A percentile compares a stretch with the other conserved stretches of the same genome.
These are phyloP conservation scores for Orchestes rusci DNA, from an alignment of 2,888 invertebrate species.

Conservation along the genomic window DNA sequence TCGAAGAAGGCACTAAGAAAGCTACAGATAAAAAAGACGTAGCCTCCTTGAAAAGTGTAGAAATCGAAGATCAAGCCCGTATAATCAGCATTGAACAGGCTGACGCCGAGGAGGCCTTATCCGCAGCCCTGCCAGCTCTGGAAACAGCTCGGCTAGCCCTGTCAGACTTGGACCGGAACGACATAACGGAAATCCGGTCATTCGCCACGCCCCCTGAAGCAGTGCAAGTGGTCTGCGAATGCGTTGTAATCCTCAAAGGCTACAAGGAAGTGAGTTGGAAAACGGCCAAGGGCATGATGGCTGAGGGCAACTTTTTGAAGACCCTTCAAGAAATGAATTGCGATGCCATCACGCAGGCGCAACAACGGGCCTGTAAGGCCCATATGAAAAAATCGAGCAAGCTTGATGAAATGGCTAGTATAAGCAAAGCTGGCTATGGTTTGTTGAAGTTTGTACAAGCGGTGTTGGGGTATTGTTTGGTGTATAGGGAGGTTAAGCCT, in stretches of 20 bases:
- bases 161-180: slow-evolving; percentile 76
- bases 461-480: slow-evolving; percentile 83
- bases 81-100: slow-evolving; percentile 74
- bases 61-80: slow-evolving; percentile 75
- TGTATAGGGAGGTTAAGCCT: slow-evolving; percentile 71
- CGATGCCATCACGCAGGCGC: slow-evolving; percentile 63
- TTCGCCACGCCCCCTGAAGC: slow-evolving; percentile 88
- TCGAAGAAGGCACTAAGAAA: slow-evolving; percentile 60
- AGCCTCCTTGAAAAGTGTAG: slow-evolving; percentile 71
- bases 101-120: slow-evolving; percentile 75
- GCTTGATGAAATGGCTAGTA: slow-evolving; percentile 73
- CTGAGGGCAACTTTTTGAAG: slow-evolving; percentile 76
- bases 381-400: slow-evolving; percentile 68
- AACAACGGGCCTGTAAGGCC: slow-evolving; percentile 61
- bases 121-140: slow-evolving; percentile 76
- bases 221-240: slow-evolving; percentile 85
- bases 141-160: slow-evolving; percentile 75
- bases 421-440: slow-evolving; percentile 82
- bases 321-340: slow-evolving; percentile 81
- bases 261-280: slow-evolving; percentile 86
- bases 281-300: slow-evolving; percentile 87
- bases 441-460: slow-evolving; percentile 79
- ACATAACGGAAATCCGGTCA: slow-evolving; percentile 87
- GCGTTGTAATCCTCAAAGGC: slow-evolving; percentile 78
- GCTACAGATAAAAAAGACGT: slow-evolving; percentile 72